Conservation (phyloP, 2,888 invertebrate genomes). For the Diplolepis rosae region DNA sequence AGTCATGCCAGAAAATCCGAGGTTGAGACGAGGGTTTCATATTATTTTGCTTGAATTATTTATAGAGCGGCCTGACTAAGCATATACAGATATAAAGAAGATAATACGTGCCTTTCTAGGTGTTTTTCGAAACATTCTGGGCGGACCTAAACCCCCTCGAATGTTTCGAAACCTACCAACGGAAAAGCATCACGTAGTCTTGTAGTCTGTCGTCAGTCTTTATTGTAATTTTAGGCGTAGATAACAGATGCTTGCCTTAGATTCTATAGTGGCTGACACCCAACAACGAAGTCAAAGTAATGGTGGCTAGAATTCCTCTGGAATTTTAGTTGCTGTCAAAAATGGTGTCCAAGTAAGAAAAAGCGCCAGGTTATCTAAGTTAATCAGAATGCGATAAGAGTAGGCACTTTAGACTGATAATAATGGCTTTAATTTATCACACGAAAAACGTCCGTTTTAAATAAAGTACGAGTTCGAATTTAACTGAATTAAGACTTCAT, state of each 20-base stretch:
- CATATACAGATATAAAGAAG: conserved; percentile 26
- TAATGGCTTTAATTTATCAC: no score
- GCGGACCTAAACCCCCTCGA: conserved; percentile 11
- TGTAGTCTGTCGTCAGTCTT: neutral
- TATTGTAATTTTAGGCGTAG: conserved; percentile 7
- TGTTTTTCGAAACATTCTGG: conserved; percentile 5
- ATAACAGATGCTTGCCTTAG: conserved; percentile 8
- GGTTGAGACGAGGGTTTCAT: conserved; percentile 50
- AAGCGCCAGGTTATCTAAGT: neutral
- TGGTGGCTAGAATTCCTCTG: neutral
- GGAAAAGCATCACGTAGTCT: neutral
- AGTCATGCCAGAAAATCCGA: conserved; percentile 44
- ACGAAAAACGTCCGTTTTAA: neutral
- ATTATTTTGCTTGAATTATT: conserved; percentile 72
- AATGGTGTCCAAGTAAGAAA: neutral
- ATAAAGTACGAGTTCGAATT: no score
- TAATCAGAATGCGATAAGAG: neutral
- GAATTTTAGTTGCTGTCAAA: neutral
- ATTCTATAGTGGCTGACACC: neutral
- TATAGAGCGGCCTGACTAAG: conserved; percentile 59
- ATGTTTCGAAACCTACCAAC: neutral
- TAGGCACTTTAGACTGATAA: neutral
- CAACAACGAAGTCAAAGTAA: conserved; percentile 3
- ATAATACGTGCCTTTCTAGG: conserved; percentile 41
- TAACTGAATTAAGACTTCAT: no score